Conservation (phyloP, 2,113 vertebrate species). For the Daubentonia madagascariensis region DNA sequence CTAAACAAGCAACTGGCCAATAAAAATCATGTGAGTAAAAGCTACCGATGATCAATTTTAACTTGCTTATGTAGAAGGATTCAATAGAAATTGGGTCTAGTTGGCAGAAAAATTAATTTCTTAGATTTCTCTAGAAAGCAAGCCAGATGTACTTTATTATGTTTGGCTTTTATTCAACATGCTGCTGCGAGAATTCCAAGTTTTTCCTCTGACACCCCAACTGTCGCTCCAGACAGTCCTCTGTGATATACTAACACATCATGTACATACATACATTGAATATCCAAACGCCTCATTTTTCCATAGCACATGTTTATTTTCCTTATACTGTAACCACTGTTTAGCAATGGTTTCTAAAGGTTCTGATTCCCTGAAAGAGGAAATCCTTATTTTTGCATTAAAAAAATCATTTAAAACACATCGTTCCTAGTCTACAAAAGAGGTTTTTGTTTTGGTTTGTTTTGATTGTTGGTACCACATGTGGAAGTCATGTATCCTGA, state of each 20-base stretch:
- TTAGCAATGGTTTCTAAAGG: neutral
- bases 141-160: conserved; percentile 69
- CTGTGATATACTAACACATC: neutral
- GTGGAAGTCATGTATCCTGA: neutral
- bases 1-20: conserved; percentile 19
- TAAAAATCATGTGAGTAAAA: conserved; percentile 33
- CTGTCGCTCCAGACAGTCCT: neutral
- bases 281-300: neutral
- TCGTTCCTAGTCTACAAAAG: neutral
- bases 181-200: conserved; percentile 47
- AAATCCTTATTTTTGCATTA: neutral
- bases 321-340: neutral
- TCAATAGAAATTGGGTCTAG: conserved; percentile 61
- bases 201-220: conserved; percentile 29
- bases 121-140: conserved; percentile 56
- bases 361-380: neutral
- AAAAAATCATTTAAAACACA: neutral
- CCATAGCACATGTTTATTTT: neutral
- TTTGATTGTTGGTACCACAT: neutral
- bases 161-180: conserved; percentile 56
- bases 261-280: neutral
- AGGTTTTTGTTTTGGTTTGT: neutral
- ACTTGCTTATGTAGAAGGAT: conserved; percentile 47
- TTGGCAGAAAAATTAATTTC: conserved; percentile 66
- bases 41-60: conserved; percentile 48